phyloP scores from a whole-genome alignment of 2,888 invertebrate genomes.

The Platynereis dumerilii region DNA sequence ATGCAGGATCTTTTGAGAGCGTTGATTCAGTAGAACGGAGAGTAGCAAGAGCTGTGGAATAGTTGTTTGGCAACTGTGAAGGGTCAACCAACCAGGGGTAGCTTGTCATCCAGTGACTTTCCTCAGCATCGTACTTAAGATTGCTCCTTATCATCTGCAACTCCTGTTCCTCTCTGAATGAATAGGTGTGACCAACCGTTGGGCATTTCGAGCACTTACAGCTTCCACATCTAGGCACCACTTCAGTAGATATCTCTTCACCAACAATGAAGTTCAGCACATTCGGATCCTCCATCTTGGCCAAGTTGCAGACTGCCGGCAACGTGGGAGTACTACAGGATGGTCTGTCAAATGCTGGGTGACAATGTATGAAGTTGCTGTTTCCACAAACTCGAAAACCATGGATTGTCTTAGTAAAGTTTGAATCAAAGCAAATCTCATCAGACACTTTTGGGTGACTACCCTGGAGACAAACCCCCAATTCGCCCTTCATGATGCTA shows the following conservation, averaged over 20 bases:
- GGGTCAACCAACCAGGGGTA: constrained; percentile 22
- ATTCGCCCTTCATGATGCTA: too few relatives aligned
- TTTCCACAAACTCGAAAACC: too few relatives aligned
- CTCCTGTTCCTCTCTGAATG: constrained; percentile 25
- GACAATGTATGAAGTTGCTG: too few relatives aligned
- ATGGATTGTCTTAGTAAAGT: too few relatives aligned
- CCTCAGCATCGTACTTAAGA: constrained; percentile 9
- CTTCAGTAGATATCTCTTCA: constrained; percentile 16
- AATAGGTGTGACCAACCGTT: constrained; percentile 22
- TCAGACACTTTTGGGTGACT: too few relatives aligned
- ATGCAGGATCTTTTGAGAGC: too few relatives aligned
- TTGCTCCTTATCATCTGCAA: constrained; percentile 15
- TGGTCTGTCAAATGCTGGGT: too few relatives aligned
- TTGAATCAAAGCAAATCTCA: too few relatives aligned
- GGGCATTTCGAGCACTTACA: constrained; percentile 19
- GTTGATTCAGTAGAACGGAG: constrained; percentile 11
- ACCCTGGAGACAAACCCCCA: too few relatives aligned
- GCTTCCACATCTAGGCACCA: constrained; percentile 12
- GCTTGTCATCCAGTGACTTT: constrained; percentile 14
- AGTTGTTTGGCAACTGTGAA: constrained; percentile 16
- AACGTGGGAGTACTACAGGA: too few relatives aligned
- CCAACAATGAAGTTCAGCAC: constrained; percentile 10
- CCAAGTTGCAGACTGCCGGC: too few relatives aligned
- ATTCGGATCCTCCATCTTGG: too few relatives aligned
- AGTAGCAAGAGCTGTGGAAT: constrained; percentile 7